These are phyloP conservation scores for Germaria angustata DNA, from an alignment of 2,888 invertebrate genomes.

Conservation along the genomic window DNA sequence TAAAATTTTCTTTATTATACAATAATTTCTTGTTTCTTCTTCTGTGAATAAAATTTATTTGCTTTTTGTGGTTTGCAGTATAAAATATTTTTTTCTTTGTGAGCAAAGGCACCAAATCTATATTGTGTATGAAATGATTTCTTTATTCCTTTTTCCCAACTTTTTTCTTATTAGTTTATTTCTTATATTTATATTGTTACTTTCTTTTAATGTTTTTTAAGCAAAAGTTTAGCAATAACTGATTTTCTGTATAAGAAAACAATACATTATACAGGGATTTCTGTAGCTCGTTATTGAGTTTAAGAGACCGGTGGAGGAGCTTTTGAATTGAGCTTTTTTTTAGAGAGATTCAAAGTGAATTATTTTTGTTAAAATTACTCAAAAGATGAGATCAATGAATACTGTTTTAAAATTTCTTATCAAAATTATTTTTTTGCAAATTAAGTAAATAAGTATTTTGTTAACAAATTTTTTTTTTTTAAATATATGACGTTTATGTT, in stretches of 20 bases:
- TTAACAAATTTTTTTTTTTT: neutral
- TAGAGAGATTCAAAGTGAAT: neutral
- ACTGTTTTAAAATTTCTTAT: no score
- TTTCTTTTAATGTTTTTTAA: conserved; percentile 67
- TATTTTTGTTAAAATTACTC: neutral
- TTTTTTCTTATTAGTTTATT: conserved; percentile 34
- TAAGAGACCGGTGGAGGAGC: conserved; percentile 51
- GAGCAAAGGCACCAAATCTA: conserved; percentile 62
- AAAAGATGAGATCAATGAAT: neutral
- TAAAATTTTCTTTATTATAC: conserved; percentile 12
- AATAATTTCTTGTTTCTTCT: conserved; percentile 33
- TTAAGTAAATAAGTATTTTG: no score
- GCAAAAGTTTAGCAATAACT: conserved; percentile 77
- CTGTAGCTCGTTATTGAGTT: conserved; percentile 25
- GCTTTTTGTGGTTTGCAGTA: conserved; percentile 25
- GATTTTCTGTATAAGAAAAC: conserved; percentile 68
- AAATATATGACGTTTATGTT: neutral
- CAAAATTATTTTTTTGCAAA: no score
- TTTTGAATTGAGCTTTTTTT: conserved; percentile 26
- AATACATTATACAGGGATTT: conserved; percentile 58
- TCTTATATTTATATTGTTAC: conserved; percentile 38
- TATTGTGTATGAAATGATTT: conserved; percentile 53
- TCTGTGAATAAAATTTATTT: conserved; percentile 42
- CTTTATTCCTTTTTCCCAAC: conserved; percentile 23
- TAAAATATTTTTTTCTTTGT: conserved; percentile 44